These are phyloP conservation scores for Cylindroiulus punctatus DNA, from an alignment of 2,888 invertebrate genomes.

Conservation along the genomic window DNA sequence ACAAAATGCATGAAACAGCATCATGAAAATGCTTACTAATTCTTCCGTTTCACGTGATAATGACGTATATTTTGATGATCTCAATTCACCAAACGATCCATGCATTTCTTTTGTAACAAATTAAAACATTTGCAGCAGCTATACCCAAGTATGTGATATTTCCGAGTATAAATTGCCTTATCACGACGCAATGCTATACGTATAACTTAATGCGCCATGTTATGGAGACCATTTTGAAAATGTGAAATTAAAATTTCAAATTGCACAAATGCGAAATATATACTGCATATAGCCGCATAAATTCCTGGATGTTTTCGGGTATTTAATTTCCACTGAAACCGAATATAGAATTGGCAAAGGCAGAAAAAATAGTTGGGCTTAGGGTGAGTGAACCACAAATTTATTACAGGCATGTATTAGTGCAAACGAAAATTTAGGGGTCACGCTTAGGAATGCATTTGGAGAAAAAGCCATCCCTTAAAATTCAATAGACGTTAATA, in stretches of 20 bases:
- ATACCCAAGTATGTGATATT: too few species aligned
- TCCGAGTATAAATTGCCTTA: too few species aligned
- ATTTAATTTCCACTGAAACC: slow-evolving; percentile 43
- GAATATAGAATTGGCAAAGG: slow-evolving; percentile 40
- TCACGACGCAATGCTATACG: too few species aligned
- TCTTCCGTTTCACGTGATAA: too few species aligned
- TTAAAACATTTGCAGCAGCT: too few species aligned
- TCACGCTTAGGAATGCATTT: slow-evolving; percentile 39
- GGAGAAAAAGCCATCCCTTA: slow-evolving; percentile 22
- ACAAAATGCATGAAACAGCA: too few species aligned
- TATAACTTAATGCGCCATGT: too few species aligned
- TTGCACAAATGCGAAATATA: not conserved
- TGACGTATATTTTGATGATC: too few species aligned
- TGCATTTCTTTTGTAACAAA: too few species aligned
- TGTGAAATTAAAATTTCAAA: slow-evolving; percentile 39
- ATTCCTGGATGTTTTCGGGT: slow-evolving; percentile 27
- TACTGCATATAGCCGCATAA: not conserved
- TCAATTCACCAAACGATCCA: too few species aligned
- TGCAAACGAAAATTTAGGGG: slow-evolving; percentile 47
- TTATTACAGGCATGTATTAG: slow-evolving; percentile 47
- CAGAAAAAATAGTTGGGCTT: slow-evolving; percentile 8
- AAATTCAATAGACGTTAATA: slow-evolving; percentile 47
- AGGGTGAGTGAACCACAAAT: slow-evolving; percentile 43
- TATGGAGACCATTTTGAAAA: not conserved
- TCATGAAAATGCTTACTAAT: too few species aligned